Evolutionary conservation across 2,797 vertebrate genomes (phyloP).

Genomic region (Columba guinea): DNA sequence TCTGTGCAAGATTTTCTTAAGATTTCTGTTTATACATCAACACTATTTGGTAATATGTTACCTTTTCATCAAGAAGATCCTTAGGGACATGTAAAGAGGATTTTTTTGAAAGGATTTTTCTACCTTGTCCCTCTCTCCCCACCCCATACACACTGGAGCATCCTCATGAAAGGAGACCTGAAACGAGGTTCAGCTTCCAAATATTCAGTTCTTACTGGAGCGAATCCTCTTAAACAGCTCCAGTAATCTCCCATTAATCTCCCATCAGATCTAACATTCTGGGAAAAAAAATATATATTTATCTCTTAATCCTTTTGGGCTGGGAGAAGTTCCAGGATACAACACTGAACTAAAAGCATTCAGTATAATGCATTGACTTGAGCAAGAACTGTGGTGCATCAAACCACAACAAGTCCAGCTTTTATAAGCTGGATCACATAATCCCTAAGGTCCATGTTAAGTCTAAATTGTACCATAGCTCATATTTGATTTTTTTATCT

Average conservation of each 20-base stretch:
- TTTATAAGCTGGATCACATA: not conserved
- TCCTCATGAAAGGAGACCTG: not conserved
- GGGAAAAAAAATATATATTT: not conserved
- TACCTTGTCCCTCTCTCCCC: not conserved
- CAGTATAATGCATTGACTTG: not conserved
- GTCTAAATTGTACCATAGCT: not conserved
- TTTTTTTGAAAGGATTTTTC: not conserved
- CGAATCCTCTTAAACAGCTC: slow-evolving; percentile 44
- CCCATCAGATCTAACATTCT: not conserved
- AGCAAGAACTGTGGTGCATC: not conserved
- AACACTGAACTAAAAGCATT: not conserved
- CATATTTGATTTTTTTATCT: not conserved
- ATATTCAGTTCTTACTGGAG: not conserved
- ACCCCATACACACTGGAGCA: accelerated
- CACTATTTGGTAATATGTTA: not conserved
- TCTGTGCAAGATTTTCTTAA: too few species aligned
- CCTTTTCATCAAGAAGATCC: not conserved
- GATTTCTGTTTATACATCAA: not conserved
- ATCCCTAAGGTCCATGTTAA: not conserved
- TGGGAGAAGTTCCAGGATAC: not conserved
- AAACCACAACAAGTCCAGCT: not conserved
- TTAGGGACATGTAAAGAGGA: not conserved
- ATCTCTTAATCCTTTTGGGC: not conserved
- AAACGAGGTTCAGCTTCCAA: not conserved
- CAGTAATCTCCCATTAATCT: slow-evolving; percentile 35